phyloP scores from a whole-genome alignment of 2,113 vertebrate genomes.

The Myiagra hebetior region DNA sequence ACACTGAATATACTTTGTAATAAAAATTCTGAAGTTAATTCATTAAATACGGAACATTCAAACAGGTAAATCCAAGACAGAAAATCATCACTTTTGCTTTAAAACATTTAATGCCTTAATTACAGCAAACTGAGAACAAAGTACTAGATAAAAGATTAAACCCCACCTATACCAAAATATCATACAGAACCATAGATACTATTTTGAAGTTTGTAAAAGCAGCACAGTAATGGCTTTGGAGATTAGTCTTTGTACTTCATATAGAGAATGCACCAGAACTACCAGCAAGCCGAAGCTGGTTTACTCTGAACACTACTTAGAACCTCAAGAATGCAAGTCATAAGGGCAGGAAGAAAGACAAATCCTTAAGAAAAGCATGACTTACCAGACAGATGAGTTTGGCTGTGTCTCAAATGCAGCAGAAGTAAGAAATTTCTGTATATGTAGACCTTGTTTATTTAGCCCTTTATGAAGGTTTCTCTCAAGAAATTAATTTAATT shows the following conservation, averaged over 20 bases:
- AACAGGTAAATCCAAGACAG: neutral
- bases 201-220: neutral
- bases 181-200: neutral
- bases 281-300: neutral
- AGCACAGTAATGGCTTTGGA: neutral
- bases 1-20: neutral
- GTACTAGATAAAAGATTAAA: neutral
- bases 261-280: neutral
- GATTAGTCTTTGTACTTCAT: neutral
- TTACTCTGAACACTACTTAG: constrained; percentile 1
- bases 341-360: neutral
- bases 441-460: constrained; percentile 56
- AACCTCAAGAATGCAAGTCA: neutral
- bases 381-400: constrained; percentile 74
- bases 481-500: constrained; percentile 68
- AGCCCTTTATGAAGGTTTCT: constrained; percentile 69
- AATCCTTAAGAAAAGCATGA: constrained; percentile 39
- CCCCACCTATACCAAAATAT: neutral
- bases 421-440: constrained; percentile 50
- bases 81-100: neutral
- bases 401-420: constrained; percentile 31
- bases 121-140: neutral
- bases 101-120: neutral
- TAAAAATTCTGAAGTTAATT: neutral
- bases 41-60: neutral